A percentile compares a stretch with the other conserved stretches of the same genome.
phyloP scores from a whole-genome alignment of 2,113 vertebrate genomes.

The Cranoglanis bouderius region DNA sequence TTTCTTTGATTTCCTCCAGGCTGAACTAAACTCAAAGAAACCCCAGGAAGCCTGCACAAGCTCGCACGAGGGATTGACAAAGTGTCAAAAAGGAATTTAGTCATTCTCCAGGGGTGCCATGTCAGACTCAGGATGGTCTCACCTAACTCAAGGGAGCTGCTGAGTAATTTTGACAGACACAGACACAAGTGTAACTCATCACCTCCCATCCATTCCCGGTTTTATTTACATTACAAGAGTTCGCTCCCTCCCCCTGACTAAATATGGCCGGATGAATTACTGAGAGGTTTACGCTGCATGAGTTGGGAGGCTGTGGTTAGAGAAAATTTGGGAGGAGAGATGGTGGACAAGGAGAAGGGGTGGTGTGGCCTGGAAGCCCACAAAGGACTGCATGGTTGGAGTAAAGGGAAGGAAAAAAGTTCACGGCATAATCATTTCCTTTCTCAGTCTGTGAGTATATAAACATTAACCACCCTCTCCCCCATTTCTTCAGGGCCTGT shows the following conservation, averaged over 20 bases:
- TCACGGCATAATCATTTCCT: slow-evolving; percentile 54
- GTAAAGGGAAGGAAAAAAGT: slow-evolving; percentile 39
- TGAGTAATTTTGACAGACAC: slow-evolving; percentile 59
- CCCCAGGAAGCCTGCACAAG: background rate
- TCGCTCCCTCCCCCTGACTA: slow-evolving; percentile 63
- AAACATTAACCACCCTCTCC: slow-evolving; percentile 54
- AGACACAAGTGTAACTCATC: slow-evolving; percentile 60
- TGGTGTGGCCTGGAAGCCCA: slow-evolving; percentile 39
- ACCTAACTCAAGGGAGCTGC: slow-evolving; percentile 43
- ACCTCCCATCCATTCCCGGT: slow-evolving; percentile 58
- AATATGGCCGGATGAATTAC: slow-evolving; percentile 73
- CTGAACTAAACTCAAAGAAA: slow-evolving; percentile 17
- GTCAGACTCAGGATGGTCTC: slow-evolving; percentile 15
- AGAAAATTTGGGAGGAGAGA: slow-evolving; percentile 44
- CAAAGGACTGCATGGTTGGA: slow-evolving; percentile 3
- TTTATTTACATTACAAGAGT: slow-evolving; percentile 72
- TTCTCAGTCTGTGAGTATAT: slow-evolving; percentile 47
- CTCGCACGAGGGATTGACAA: background rate
- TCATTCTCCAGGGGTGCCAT: background rate
- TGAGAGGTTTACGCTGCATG: slow-evolving; percentile 23
- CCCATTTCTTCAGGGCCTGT: slow-evolving; percentile 3
- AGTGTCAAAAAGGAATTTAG: background rate
- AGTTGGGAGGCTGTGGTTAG: slow-evolving; percentile 26
- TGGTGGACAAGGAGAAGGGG: slow-evolving; percentile 35
- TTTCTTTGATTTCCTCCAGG: background rate